These are phyloP conservation scores for Eptatretus atami DNA, from an alignment of 2,797 vertebrate species.

Conservation along the genomic window DNA sequence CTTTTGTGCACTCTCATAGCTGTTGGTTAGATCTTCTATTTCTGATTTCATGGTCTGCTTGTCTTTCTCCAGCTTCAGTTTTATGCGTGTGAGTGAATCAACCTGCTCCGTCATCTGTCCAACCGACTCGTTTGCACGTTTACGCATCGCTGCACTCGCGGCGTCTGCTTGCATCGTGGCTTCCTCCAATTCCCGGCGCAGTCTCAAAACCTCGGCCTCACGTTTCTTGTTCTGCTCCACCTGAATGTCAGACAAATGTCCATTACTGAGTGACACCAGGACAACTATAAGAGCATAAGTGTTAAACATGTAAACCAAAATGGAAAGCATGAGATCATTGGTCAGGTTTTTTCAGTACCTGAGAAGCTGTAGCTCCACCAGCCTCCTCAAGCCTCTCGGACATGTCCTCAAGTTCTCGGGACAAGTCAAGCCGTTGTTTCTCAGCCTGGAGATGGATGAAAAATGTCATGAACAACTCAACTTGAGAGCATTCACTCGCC, in stretches of 20 bases:
- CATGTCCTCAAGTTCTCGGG: slow-evolving; percentile 23
- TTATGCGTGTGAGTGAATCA: slow-evolving; percentile 22
- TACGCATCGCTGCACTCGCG: slow-evolving; percentile 16
- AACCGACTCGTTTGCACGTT: slow-evolving; percentile 19
- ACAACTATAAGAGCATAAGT: no score
- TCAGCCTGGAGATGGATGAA: slow-evolving; percentile 15
- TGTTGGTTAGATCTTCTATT: slow-evolving; percentile 22
- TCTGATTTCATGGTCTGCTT: slow-evolving; percentile 30
- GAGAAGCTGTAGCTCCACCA: slow-evolving; percentile 18
- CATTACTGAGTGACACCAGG: not conserved
- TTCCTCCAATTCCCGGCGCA: slow-evolving; percentile 30
- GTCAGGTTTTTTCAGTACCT: slow-evolving; percentile 12
- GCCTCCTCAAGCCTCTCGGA: slow-evolving; percentile 21
- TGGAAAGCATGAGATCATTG: no score
- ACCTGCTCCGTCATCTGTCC: slow-evolving; percentile 25
- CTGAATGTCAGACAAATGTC: slow-evolving; percentile 12
- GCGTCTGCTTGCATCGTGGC: slow-evolving; percentile 21
- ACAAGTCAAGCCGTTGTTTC: slow-evolving; percentile 22
- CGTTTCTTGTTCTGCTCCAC: slow-evolving; percentile 32
- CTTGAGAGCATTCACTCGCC: not conserved
- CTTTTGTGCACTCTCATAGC: slow-evolving; percentile 24
- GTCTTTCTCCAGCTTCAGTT: slow-evolving; percentile 32
- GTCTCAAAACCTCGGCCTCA: slow-evolving; percentile 24
- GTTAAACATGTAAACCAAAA: no score
- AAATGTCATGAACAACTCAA: not conserved